Evolutionary conservation across 2,113 vertebrate genomes (phyloP).

Genomic region (Catharus fuscescens): DNA sequence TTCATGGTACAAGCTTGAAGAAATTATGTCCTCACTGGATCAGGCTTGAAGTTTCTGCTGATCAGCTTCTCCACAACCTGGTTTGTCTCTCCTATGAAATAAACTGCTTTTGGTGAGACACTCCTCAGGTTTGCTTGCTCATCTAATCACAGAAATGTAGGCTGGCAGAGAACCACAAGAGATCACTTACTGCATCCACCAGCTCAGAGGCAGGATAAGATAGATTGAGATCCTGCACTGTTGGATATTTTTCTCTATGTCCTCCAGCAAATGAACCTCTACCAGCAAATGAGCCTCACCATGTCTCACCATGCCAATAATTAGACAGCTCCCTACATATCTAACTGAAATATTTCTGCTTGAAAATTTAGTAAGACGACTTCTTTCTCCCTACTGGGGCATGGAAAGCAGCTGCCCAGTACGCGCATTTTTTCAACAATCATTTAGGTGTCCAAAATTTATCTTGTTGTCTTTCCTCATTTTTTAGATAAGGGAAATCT

Average conservation of each 20-base stretch:
- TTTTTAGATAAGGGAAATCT: neutral
- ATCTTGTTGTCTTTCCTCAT: neutral
- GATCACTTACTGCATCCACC: constrained; percentile 3
- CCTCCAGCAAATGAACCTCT: constrained; percentile 38
- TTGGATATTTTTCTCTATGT: neutral
- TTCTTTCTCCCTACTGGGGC: neutral
- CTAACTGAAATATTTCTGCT: neutral
- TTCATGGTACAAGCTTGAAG: neutral
- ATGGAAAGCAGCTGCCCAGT: constrained; percentile 7
- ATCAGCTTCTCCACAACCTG: neutral
- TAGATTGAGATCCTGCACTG: neutral
- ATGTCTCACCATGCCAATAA: neutral
- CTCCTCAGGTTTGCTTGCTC: neutral
- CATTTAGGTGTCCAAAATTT: neutral
- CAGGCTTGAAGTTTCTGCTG: neutral
- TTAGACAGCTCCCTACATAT: neutral
- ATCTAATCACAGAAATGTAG: neutral
- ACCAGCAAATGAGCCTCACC: constrained; percentile 17
- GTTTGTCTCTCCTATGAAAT: neutral
- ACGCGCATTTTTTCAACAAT: neutral
- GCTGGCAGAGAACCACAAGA: neutral
- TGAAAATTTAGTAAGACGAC: constrained; percentile 4
- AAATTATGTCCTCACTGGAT: neutral
- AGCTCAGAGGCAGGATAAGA: neutral
- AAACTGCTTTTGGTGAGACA: neutral